Base-by-base conservation (phyloP, 2,888 invertebrate species). In the Eupithecia pulchellata region DNA sequence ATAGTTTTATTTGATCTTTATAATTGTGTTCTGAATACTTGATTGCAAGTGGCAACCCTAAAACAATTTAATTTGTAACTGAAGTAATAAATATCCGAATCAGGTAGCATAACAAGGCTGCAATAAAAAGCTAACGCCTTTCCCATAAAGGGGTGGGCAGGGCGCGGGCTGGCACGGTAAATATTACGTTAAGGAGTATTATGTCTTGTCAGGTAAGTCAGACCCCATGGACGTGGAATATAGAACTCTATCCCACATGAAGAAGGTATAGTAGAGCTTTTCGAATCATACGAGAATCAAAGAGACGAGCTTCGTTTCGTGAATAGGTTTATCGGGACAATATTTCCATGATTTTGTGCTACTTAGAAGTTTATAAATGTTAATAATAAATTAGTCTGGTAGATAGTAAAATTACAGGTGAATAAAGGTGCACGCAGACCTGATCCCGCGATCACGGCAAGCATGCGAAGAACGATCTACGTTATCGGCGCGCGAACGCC, bases 121-220 rank as follows among this genome's bases (percentile, higher is more conserved):
- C 78, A 76, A 78, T 84, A 84, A 84, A 85, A 78, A 77, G 79
- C 80, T 84, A 82, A 81, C 84, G 83, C 84, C 81, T 79, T 68
- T 70, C 76, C 42, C 77, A 76, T 75, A 78, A 78, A 75, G 75
- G 74, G 73, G 74, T 76, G 76, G 75, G 71, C 69, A 66, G 71
- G 75, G 77, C 79, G 79, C 81, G 62, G 77, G 69, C 75, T 83
- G 83, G 84, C 78, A 84, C 83, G 76, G 76, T 71, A 76, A 82
- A 79, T 78, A 80, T 78, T 78, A 79, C 79, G 79, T 81, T 79
- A 80, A 75, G 76, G 76, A 68, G 78, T 76, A 79, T 81, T 79
- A 82, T 78, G 74, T 76, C 77, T 79, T 77, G 82, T 80, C 77
- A 77, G 78, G 66, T 67, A 69, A 73, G 62, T 73, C 69, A 62